Base-by-base conservation (phyloP, 2,113 vertebrate species). In the Prietella phreatophila region DNA sequence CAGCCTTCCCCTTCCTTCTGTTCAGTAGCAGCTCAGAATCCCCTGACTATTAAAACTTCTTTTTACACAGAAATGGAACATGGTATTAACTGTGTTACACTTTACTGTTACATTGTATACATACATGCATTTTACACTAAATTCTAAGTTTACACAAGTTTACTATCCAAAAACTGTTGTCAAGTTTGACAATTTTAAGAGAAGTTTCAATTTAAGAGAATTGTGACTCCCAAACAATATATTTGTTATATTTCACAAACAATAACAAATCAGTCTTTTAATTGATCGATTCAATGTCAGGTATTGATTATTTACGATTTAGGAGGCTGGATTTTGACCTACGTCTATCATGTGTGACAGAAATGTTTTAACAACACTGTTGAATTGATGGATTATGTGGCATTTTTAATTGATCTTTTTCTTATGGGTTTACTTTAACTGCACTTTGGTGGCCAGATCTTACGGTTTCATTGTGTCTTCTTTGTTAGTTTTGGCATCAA, bases 1-100 rank as follows among this genome's bases (percentile, higher is more conserved):
- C 88, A 83, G 30, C 9, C 69, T 71, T 90, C 50, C 78, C n/a
- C 76, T 83, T 83, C 61, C 61, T 47, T 42, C 36, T 82, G 25
- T 9, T 85, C 17, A 30, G 78, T 76, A 76, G 11, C 71, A 76
- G 3, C 42, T 11, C 33, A 75, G 3, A 83, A 19, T 19, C 50
- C 30, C 19, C 30, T 19, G 9, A 33, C 15, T 56, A 19, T 30
- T 30, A 55, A 17, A 56, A 33, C 1, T 55, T 55, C 7, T 56
- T 1, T 78, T 27, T 73, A 6, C 33, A 19, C 69, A 39, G 69
- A 73, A 73, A 73, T 73, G 3, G 22, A 19, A 33, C 5, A 55
- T n/a, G 27, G 25, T 55, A 27, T 55, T 5, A 53, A 53, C 11
- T 53, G 75, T 13, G 19, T 42, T 47, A 42, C 4, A 47, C 39